phyloP scores from a whole-genome alignment of 2,113 vertebrate species.

The Daphoenositta chrysoptera region DNA sequence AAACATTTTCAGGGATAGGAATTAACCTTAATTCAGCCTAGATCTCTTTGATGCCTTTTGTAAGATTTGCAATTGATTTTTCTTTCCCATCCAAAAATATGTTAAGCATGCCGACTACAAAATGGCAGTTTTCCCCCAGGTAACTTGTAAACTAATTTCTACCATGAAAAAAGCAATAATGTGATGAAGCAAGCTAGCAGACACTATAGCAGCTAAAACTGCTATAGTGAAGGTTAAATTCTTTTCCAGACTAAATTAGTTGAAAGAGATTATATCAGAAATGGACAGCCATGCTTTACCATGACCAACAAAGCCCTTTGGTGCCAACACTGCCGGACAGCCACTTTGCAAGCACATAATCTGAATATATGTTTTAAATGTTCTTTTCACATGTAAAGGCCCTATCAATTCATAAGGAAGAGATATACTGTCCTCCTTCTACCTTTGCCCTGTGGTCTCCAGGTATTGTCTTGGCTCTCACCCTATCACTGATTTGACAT shows the following conservation, averaged over 20 bases:
- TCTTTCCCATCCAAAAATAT: background rate
- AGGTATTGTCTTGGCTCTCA: background rate
- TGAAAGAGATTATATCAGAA: background rate
- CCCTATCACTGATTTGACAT: background rate
- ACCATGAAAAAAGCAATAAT: background rate
- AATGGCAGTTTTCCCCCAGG: background rate
- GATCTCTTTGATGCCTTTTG: background rate
- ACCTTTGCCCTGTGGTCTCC: background rate
- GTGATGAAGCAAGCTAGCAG: background rate
- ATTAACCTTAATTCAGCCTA: background rate
- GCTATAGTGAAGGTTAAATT: background rate
- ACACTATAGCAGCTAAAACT: background rate
- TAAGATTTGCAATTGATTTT: background rate
- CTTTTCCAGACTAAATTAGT: background rate
- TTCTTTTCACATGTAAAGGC: background rate
- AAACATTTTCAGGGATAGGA: background rate
- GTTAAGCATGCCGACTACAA: background rate
- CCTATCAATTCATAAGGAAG: background rate
- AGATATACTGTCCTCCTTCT: background rate
- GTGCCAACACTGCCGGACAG: background rate
- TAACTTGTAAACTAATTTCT: conserved; percentile 5
- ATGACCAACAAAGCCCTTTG: background rate
- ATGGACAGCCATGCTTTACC: background rate
- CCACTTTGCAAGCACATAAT: background rate
- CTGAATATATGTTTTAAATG: background rate